Evolutionary conservation across 2,888 invertebrate genomes (phyloP).

Genomic region (Aquatica leii): DNA sequence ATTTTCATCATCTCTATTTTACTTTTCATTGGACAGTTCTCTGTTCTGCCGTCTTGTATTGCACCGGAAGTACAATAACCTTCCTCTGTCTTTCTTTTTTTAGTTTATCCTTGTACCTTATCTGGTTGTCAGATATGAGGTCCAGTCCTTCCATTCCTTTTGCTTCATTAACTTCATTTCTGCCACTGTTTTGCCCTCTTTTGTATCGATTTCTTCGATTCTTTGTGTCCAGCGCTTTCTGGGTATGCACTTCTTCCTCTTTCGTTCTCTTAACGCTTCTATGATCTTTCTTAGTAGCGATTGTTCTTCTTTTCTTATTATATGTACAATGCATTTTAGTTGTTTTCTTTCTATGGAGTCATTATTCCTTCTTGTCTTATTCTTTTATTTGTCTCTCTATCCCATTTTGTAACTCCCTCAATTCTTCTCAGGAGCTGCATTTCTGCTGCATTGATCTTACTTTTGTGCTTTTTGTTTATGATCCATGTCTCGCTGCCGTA

Average conservation of each 20-base stretch:
- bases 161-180: neutral
- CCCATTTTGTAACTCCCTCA: neutral
- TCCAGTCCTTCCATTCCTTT: no score
- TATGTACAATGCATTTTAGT: neutral
- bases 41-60: no score
- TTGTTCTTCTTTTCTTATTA: constrained; percentile 12
- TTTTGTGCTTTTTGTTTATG: neutral
- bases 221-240: neutral
- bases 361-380: neutral
- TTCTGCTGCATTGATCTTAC: neutral
- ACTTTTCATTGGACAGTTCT: no score
- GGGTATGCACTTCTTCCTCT: neutral
- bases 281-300: neutral
- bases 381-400: neutral
- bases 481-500: neutral
- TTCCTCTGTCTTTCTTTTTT: no score
- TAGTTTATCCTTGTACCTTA: no score
- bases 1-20: no score
- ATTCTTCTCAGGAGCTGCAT: constrained; percentile 1
- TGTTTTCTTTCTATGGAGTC: constrained; percentile 1
- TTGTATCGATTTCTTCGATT: neutral
- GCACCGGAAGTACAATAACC: no score
- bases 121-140: no score
- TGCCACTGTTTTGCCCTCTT: neutral
- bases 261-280: neutral